Base-by-base conservation (phyloP, 2,888 invertebrate species). In the Flexamia atlantica region DNA sequence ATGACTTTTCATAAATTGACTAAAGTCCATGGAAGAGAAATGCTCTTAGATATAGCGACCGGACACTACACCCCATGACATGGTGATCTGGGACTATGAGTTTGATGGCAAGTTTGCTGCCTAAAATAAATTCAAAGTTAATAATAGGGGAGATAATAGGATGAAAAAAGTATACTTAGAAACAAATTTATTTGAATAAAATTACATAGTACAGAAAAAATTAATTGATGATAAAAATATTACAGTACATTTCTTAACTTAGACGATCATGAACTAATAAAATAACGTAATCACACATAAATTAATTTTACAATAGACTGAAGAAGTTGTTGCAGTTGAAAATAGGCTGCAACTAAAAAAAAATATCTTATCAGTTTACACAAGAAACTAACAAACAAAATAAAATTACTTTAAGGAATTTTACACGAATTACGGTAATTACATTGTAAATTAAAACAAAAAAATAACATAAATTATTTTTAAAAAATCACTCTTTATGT, bases 201-300 rank as follows among this genome's bases (percentile, higher is more conserved):
- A 9, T 53, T 53, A 53, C 23, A 23, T 2, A 23, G 23, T 53
- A 53, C 53, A 53, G 53, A 53, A 53, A 53, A 50, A 53, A 53
- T 53, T 53, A 53, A 53, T n/a, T n/a, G n/a, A 53, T 53, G 23
- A 20, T 53, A 53, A 53, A 46, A 53, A 53, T 23, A 53, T 53
- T 53, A 53, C 46, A 53, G 23, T 10, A 53, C 53, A 53, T 23
- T 23, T 53, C 53, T 53, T 53, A 23, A 53, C n/a, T n/a, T n/a
- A 53, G 23, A n/a, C 23, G 20, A 23, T n/a, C 20, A 53, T 23
- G 53, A 53, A 23, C 20, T 23, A 53, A 53, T 23, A 23, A 20
- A 23, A 53, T 5, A 20, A 53, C 5, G 20, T 53, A 10, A 53
- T 23, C 53, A 53, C 23, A 53, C 53, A 23, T 23, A 46, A 46